Evolutionary conservation across 2,888 invertebrate genomes (phyloP).

Genomic region (Amphipyra tragopoginis): DNA sequence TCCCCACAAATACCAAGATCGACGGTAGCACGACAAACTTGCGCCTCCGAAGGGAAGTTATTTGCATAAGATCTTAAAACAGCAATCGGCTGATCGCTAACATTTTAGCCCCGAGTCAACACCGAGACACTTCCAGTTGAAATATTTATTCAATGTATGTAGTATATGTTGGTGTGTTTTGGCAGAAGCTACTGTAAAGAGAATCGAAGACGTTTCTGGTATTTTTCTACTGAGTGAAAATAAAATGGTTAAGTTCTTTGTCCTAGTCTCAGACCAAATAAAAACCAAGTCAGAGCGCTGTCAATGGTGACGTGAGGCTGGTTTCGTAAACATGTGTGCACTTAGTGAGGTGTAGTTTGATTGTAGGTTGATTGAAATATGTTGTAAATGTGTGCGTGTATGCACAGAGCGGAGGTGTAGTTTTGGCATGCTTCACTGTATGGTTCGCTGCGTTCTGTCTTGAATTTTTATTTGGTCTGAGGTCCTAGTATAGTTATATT

Average conservation of each 20-base stretch:
- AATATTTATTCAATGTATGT: conserved; percentile 66
- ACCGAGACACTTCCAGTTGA: conserved; percentile 68
- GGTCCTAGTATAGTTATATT: too few species aligned
- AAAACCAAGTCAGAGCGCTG: too few species aligned
- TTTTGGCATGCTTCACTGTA: too few species aligned
- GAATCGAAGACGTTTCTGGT: background rate
- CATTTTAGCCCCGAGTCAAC: conserved; percentile 79
- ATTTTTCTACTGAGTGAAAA: background rate
- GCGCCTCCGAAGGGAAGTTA: conserved; percentile 70
- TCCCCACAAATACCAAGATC: conserved; percentile 62
- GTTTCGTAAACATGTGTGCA: too few species aligned
- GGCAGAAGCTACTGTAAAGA: conserved; percentile 2
- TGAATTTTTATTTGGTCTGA: too few species aligned
- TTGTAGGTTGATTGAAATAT: too few species aligned
- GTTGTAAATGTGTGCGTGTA: too few species aligned
- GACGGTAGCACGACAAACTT: conserved; percentile 75
- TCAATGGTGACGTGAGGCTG: too few species aligned
- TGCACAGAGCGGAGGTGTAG: too few species aligned
- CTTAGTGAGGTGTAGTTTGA: too few species aligned
- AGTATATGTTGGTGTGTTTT: conserved; percentile 50
- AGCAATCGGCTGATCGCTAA: conserved; percentile 81
- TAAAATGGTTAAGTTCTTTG: background rate
- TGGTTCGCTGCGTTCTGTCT: too few species aligned
- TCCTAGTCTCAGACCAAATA: too few species aligned
- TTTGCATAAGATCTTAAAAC: conserved; percentile 86